Base-by-base conservation (phyloP, 2,888 invertebrate genomes). In the Lasiommata megera region DNA sequence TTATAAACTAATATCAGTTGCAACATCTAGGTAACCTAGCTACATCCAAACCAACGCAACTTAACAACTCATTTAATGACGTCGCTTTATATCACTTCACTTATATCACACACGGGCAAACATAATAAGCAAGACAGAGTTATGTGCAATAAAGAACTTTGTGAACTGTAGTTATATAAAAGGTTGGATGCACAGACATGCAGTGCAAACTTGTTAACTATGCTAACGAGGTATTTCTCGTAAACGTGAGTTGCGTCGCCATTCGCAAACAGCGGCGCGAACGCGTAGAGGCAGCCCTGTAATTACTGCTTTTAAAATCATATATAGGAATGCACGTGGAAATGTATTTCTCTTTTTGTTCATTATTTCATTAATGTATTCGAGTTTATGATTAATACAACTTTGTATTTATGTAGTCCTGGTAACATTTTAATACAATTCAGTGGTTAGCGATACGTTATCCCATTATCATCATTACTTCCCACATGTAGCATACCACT, bases 151-250 rank as follows among this genome's bases (percentile, higher is more conserved):
- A 18, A 23, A 48, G 36, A 48, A 48, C n/a, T 36, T 36, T 12
- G 48, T 36, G 48, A 48, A 36, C 48, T 48, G 28, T 12, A 7
- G 44, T 44, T 44, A 40, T 40, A 40, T 40, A 40, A 51, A 29
- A 40, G 14, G 28, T 7, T 29, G 51, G 48, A 51, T 51, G 38
- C 51, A 51, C 28, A 28, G 40, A 51, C 38, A 51, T 38, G 51
- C 16, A 16, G 29, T 12, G 40, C 51, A 40, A 51, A 51, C 51
- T 51, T 51, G 51, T 51, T 40, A 51, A 51, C 38, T 51, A 51
- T 38, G 51, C 28, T 51, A 51, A 51, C 51, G 40, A 51, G 51
- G 51, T 28, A 29, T 51, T 51, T 28, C 40, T 29, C 38, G 28
- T 40, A 16, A 51, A 29, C 38, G 29, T 16, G 51, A 51, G 38